Conservation (phyloP, 1,140 invertebrate species). For the Trichonephila clavipes region DNA sequence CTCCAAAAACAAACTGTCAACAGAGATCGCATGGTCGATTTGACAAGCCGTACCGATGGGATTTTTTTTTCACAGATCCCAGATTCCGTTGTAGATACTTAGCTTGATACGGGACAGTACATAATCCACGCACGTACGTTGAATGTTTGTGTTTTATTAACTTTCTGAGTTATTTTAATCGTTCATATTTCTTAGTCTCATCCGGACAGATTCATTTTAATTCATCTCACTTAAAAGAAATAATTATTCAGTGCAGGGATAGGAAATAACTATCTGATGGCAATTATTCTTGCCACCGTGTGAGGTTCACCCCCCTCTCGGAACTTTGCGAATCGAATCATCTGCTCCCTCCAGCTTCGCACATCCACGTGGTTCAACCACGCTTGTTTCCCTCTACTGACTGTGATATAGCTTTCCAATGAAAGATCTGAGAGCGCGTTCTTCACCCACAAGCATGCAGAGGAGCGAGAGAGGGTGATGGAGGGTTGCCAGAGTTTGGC, state of each 20-base stretch:
- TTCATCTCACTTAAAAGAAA: slow-evolving; percentile 31
- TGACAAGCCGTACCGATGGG: background rate
- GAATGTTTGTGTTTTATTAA: too few relatives aligned
- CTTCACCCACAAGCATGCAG: slow-evolving; percentile 24
- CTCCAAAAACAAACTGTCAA: slow-evolving; percentile 5
- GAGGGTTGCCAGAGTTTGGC: slow-evolving; percentile 43
- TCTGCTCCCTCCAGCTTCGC: slow-evolving; percentile 41
- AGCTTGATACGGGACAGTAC: too few relatives aligned
- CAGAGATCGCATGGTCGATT: background rate
- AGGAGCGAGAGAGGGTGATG: slow-evolving; percentile 17
- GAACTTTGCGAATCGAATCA: slow-evolving; percentile 23
- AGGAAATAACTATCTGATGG: background rate
- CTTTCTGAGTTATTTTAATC: too few relatives aligned
- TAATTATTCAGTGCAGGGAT: background rate
- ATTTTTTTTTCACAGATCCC: too few relatives aligned
- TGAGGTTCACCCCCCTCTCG: background rate
- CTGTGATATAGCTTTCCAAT: slow-evolving; percentile 70
- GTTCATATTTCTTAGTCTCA: background rate
- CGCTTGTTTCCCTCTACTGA: slow-evolving; percentile 51
- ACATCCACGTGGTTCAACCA: slow-evolving; percentile 64
- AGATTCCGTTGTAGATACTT: too few relatives aligned
- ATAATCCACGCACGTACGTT: too few relatives aligned
- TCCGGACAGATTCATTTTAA: background rate
- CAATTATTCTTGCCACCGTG: slow-evolving; percentile 21
- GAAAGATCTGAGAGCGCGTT: slow-evolving; percentile 55